phyloP scores from a whole-genome alignment of 2,113 vertebrate genomes.

The Todiramphus chloris region DNA sequence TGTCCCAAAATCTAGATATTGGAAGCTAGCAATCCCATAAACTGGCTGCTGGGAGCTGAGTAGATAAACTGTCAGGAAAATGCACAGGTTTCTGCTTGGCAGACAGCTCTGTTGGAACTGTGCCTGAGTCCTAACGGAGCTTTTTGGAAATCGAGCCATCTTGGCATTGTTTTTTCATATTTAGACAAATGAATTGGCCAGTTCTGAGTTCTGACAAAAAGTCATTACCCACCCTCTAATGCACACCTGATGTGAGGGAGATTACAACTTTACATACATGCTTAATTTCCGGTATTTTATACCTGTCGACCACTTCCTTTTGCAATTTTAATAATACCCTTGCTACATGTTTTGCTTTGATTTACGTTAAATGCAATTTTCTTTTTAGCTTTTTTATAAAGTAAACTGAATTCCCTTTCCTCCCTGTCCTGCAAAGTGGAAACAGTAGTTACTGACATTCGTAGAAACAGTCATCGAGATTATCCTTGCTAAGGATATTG shows the following conservation, averaged over 20 bases:
- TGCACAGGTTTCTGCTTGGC: not conserved
- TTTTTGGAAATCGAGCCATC: not conserved
- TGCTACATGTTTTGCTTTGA: not conserved
- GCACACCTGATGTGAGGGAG: not conserved
- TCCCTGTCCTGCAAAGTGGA: not conserved
- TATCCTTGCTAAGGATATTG: not conserved
- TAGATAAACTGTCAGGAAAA: slow-evolving; percentile 7
- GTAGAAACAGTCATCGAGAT: not conserved
- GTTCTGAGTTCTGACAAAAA: not conserved
- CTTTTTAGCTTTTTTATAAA: not conserved
- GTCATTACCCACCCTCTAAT: not conserved
- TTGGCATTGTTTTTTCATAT: not conserved
- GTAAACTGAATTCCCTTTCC: not conserved
- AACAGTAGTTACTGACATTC: not conserved
- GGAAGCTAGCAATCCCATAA: not conserved
- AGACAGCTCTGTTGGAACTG: not conserved
- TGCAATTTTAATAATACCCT: not conserved
- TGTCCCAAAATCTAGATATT: not conserved
- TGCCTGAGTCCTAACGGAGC: not conserved
- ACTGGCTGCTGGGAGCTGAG: not conserved
- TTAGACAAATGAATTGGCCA: not conserved
- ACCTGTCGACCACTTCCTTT: not conserved
- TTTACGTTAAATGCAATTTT: not conserved
- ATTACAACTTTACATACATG: not conserved
- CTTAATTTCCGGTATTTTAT: not conserved